phyloP scores from a whole-genome alignment of 2,888 invertebrate genomes.

The Branchinecta sandiegonensis region DNA sequence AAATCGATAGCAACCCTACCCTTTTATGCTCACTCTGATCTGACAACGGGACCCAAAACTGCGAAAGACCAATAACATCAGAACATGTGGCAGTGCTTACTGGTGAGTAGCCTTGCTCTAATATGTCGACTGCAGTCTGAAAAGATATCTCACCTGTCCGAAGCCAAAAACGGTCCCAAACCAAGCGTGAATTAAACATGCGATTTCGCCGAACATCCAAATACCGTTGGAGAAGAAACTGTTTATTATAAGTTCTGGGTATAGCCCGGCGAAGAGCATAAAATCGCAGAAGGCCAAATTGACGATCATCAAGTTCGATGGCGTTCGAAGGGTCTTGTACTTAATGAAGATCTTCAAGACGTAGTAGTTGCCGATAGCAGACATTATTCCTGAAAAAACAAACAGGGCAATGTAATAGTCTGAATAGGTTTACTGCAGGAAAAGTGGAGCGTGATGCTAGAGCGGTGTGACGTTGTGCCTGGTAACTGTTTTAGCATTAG shows the following conservation, averaged over 20 bases:
- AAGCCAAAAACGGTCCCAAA: conserved; percentile 21
- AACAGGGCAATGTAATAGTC: not conserved
- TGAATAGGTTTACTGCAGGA: too few relatives aligned
- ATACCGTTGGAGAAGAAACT: conserved; percentile 19
- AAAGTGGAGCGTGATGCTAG: too few relatives aligned
- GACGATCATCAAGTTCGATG: conserved; percentile 20
- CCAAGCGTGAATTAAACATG: conserved; percentile 20
- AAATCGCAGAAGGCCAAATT: conserved; percentile 23
- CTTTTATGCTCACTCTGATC: too few relatives aligned
- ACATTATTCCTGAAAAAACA: conserved; percentile 13
- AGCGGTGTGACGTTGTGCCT: too few relatives aligned
- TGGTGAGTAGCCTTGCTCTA: too few relatives aligned
- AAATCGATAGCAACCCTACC: too few relatives aligned
- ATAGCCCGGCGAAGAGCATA: conserved; percentile 20
- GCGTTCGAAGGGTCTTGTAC: conserved; percentile 20
- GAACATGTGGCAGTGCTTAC: too few relatives aligned
- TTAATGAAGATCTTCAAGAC: conserved; percentile 21
- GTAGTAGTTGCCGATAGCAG: conserved; percentile 19
- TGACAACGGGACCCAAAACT: too few relatives aligned
- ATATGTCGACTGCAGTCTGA: too few relatives aligned
- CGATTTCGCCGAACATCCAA: conserved; percentile 22
- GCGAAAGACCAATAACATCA: too few relatives aligned
- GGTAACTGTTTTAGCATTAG: too few relatives aligned
- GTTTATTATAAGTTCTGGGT: conserved; percentile 20
- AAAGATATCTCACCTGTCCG: conserved; percentile 6